A percentile compares a stretch with the other conserved stretches of the same genome.
phyloP scores from a whole-genome alignment of 2,888 invertebrate genomes.

The Alloplasta piceator region DNA sequence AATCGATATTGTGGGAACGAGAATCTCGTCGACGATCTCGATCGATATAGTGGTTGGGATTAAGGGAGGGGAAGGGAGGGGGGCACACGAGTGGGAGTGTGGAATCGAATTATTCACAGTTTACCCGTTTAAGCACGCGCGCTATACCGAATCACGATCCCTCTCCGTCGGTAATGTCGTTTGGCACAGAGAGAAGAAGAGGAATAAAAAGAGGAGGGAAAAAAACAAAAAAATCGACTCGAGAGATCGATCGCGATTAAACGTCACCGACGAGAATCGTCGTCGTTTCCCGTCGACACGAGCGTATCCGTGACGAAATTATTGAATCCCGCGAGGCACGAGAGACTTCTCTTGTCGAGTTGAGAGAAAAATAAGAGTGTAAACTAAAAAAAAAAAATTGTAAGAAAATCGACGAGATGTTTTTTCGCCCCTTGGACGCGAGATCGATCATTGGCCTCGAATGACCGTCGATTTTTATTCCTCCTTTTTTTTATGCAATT shows the following conservation, averaged over 20 bases:
- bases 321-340: slow-evolving; percentile 54
- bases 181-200: slow-evolving; percentile 27
- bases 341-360: slow-evolving; percentile 9
- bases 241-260: slow-evolving; percentile 52
- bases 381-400: not conserved
- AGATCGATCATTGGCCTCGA: slow-evolving; percentile 51
- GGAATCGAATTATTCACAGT: slow-evolving; percentile 67
- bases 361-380: not conserved
- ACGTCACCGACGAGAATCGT: slow-evolving; percentile 41
- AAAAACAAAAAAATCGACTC: slow-evolving; percentile 35
- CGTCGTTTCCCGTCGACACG: slow-evolving; percentile 68
- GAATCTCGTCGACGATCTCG: not conserved
- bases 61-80: too few species aligned
- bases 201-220: slow-evolving; percentile 3
- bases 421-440: slow-evolving; percentile 40
- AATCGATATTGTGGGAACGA: slow-evolving; percentile 17
- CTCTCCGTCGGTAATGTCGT: slow-evolving; percentile 38
- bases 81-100: slow-evolving; percentile 57
- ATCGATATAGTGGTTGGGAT: not conserved
- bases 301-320: slow-evolving; percentile 78
- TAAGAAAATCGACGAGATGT: not conserved
- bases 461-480: slow-evolving; percentile 25
- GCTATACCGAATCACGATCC: slow-evolving; percentile 38
- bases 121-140: slow-evolving; percentile 65
- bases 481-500: not conserved